Evolutionary conservation across 2,888 invertebrate species (phyloP), one percentile per base, ranked within the genome.

Genomic region (Dioctria linearis): DNA sequence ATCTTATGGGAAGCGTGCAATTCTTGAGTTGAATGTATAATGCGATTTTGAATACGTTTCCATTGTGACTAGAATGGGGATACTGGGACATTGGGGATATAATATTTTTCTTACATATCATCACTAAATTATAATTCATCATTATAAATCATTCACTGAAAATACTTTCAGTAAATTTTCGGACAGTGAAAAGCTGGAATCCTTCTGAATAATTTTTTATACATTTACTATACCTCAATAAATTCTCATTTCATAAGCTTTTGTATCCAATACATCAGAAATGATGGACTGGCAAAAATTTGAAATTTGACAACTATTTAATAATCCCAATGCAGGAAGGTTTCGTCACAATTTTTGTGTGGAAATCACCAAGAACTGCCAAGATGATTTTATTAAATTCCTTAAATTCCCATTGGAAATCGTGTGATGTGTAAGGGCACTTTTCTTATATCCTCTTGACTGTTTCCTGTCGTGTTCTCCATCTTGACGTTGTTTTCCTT

Each of bases 301-400:
- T 25, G 25, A 25, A 25, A 25, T 25, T 25, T 25, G 25, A 25
- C 1, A 25, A 25, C 0, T 25, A 25, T 25, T 25, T 25, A 25
- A 25, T 25, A 25, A 25, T 25, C 25, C 25, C 25, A 25, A 25
- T 25, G 25, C 25, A 2, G 25, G 25, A 25, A 25, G 1, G 25
- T 25, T 25, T 25, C 25, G 25, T 25, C 25, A 25, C 25, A 25
- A 25, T 25, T 25, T 25, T 25, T 25, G 25, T 25, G 25, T 2
- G 2, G 25, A 25, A 25, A 25, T 25, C 2, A 25, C 25, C 25
- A 25, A 25, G 25, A 25, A 25, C 25, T 25, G 25, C 25, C 25
- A 37, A 42, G 76, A 61, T 43, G 76, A 43, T 76, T 76, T 61
- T 76, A 76, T 76, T 76, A 43, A 76, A 78, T 78, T 78, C 57